Evolutionary conservation across 2,888 invertebrate species (phyloP), one percentile per base, ranked within the genome.

Genomic region (Cancer borealis): DNA sequence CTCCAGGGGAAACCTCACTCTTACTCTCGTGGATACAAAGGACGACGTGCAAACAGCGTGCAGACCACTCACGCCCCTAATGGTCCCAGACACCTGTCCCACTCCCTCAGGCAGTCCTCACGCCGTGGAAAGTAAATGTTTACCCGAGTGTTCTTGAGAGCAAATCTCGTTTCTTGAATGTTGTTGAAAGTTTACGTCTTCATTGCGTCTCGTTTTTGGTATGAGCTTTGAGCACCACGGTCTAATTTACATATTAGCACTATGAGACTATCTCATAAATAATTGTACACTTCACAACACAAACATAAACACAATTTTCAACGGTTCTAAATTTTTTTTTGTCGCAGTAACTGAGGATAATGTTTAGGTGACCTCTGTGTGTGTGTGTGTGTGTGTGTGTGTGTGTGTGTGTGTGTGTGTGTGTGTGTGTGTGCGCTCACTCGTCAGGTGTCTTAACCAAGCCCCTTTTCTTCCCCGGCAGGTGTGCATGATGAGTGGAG

Each of bases 401-500:
- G 84, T 84, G 84, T 84, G 84, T 84, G 84, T 84, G 84, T 84
- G 84, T 84, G 84, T 84, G 84, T 84, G 84, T 84, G 84, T 92
- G 79, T 92, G 73, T 92, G 84, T 47, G 45, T 47, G 45, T 46
- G 46, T 46, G 46, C n/a, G 45, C 14, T 17, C 2, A 0, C n/a
- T 39, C 10, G 5, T 47, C n/a, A 10, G 6, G 46, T n/a, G 39
- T 0, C 39, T 10, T 26, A n/a, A 49, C 92, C 88, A 14, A 54
- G 8, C 73, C 73, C 66, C 30, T 21, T 60, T 39, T 30, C 88
- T 45, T 66, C 14, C 54, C 60, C 73, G 39, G 0, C 93, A 95
- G 95, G 95, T 95, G 95, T 95, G 95, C 79, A 95, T 95, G 95
- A 95, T 95, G 95, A 95, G 95, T 79, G 93, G 95, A 26, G 95